Evolutionary conservation across 2,113 vertebrate species (phyloP).

Genomic region (Grammomys surdaster): DNA sequence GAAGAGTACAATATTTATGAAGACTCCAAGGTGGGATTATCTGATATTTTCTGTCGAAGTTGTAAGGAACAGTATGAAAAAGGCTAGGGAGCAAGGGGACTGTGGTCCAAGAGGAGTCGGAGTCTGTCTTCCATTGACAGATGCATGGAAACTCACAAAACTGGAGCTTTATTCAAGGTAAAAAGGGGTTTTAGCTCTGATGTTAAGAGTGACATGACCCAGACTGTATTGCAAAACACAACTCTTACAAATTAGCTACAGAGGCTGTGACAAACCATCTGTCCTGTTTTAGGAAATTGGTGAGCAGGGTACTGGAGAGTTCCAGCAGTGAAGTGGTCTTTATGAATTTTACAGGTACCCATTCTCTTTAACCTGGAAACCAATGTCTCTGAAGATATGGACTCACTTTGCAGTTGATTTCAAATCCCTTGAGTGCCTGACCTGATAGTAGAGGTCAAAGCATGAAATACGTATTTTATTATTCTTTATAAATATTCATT

Average conservation of each 20-base stretch:
- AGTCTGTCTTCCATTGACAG: not conserved
- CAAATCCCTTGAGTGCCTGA: not conserved
- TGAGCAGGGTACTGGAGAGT: not conserved
- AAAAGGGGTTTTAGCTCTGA: not conserved
- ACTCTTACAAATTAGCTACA: not conserved
- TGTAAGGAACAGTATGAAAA: not conserved
- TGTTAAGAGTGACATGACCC: not conserved
- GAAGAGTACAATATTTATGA: not conserved
- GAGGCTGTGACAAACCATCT: not conserved
- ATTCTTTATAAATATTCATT: not conserved
- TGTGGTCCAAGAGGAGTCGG: not conserved
- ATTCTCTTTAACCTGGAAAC: constrained; percentile 36
- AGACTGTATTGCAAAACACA: not conserved
- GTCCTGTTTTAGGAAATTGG: not conserved
- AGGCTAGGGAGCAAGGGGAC: not conserved
- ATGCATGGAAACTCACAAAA: not conserved
- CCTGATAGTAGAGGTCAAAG: constrained; percentile 23
- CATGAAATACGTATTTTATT: not conserved
- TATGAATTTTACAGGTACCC: not conserved
- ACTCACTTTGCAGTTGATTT: not conserved
- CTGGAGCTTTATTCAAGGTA: not conserved
- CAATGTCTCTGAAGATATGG: not conserved
- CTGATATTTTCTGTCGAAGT: not conserved
- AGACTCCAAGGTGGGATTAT: not conserved
- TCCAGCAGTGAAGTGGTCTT: not conserved